Conservation (phyloP, 2,888 invertebrate genomes). For the Empis livida region DNA sequence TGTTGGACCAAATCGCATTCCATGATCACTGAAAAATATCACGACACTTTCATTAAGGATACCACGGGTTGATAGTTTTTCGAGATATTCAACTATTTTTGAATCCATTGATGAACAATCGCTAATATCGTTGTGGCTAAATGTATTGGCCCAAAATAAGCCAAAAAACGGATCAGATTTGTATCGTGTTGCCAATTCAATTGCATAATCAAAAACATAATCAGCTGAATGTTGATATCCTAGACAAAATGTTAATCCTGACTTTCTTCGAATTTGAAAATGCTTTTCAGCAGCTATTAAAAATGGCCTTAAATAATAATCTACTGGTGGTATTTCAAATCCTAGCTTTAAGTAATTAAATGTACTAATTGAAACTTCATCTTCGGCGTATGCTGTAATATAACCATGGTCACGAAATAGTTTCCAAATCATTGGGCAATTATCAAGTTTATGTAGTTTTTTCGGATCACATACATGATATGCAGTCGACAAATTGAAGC, state of each 20-base stretch:
- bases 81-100: constrained; percentile 45
- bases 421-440: constrained; percentile 66
- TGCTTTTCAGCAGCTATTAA: constrained; percentile 52
- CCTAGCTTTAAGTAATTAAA: constrained; percentile 57
- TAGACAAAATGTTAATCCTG: constrained; percentile 43
- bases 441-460: constrained; percentile 45
- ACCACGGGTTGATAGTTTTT: constrained; percentile 44
- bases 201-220: constrained; percentile 52
- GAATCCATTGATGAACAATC: constrained; percentile 53
- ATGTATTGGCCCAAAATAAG: constrained; percentile 66
- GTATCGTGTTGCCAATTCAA: constrained; percentile 52
- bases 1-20: constrained; percentile 61
- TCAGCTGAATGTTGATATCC: constrained; percentile 52
- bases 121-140: constrained; percentile 58
- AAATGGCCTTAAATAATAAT: constrained; percentile 68
- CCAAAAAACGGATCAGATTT: constrained; percentile 53
- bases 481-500: constrained; percentile 41
- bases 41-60: constrained; percentile 52
- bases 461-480: constrained; percentile 39
- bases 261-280: constrained; percentile 38
- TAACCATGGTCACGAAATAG: constrained; percentile 57
- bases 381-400: constrained; percentile 69
- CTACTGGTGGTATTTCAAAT: constrained; percentile 60
- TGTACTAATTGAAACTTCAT: constrained; percentile 56
- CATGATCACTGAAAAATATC: constrained; percentile 66